Evolutionary conservation across 1,140 invertebrate genomes (phyloP), one percentile per base, ranked within the genome.

Genomic region (Galleria mellonella): DNA sequence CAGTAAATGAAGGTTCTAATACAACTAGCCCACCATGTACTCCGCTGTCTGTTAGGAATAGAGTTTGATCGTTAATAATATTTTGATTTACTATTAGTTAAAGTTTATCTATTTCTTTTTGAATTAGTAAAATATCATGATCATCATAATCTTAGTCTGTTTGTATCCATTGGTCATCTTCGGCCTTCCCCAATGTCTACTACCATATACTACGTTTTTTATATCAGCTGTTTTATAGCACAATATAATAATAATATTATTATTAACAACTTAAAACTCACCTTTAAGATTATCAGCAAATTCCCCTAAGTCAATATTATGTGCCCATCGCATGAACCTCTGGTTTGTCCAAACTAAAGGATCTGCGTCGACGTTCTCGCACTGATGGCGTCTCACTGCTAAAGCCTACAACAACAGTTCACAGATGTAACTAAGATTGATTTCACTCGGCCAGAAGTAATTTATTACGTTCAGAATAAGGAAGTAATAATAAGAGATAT

Each of bases 311-410:
- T 98, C 96, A 70, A 98, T 97, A 74, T 93, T 94, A 60, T 94
- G 90, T 12, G 95, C 94, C 96, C 96, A 98, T 64, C 94, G 91
- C 48, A 97, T 94, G 69, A 97, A 96, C 67, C 96, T 90, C 64
- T 96, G 93, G 88, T 97, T 97, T 49, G 96, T 97, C 96, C 96
- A 98, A 12, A 98, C 96, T 41, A 98, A 86, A 30, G 96, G 95
- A 88, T 98, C 96, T 11, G 92, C 92, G 70, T 97, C 94, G 31
- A 94, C 91, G 60, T 91, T 92, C 71, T 97, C 95, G 71, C 94
- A 96, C 68, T 96, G 94, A 70, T 94, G 91, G 57, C 96, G 89
- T 58, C 96, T 88, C 47, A 97, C 93, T 12, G 94, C 93, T 43
- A 98, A 87, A 32, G 94, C 93, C 94, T 97, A 55, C 52, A 42